These are phyloP conservation scores for Meriones unguiculatus DNA, from an alignment of 2,113 vertebrate genomes.

Conservation along the genomic window DNA sequence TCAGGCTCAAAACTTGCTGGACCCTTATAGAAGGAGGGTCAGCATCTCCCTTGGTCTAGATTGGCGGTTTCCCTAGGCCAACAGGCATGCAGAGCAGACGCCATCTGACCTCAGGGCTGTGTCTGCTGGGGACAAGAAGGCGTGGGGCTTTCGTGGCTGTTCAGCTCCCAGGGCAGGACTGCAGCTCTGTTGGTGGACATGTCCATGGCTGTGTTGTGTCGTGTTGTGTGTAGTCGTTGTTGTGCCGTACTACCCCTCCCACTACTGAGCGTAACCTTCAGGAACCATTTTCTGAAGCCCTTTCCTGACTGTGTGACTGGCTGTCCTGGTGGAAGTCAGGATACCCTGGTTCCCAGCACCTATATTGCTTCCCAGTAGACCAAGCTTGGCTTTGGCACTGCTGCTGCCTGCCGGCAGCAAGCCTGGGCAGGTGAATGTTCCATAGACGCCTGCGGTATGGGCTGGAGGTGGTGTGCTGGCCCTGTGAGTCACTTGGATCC, in stretches of 20 bases:
- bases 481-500: constrained; percentile 36
- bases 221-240: neutral
- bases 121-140: neutral
- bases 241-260: too few relatives aligned
- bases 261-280: neutral
- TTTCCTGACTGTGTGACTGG: fast-evolving
- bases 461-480: neutral
- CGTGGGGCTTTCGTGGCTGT: neutral
- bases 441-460: neutral
- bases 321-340: neutral
- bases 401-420: neutral
- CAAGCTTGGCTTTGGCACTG: neutral
- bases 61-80: fast-evolving
- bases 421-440: constrained; percentile 61
- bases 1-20: neutral
- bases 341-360: neutral
- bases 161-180: neutral
- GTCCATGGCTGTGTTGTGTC: neutral
- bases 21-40: neutral
- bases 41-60: fast-evolving
- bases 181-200: too few relatives aligned
- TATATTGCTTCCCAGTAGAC: neutral
- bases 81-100: fast-evolving
- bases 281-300: neutral
- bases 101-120: neutral